phyloP scores from a whole-genome alignment of 2,113 vertebrate species.

The Lepus americanus region DNA sequence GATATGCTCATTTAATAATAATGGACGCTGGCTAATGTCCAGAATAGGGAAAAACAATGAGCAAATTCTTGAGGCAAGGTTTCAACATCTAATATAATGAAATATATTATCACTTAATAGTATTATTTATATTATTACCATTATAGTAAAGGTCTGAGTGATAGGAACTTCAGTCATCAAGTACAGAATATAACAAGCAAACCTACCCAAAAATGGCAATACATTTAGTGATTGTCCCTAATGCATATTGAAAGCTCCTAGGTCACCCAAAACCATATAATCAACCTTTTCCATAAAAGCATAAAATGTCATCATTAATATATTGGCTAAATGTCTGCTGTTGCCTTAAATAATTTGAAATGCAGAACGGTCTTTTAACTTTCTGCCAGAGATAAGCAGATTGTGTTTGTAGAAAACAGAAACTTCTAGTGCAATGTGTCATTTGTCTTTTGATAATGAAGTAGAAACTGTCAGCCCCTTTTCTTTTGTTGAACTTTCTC shows the following conservation, averaged over 20 bases:
- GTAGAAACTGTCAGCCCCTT: neutral
- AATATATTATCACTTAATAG: neutral
- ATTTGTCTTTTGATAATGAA: conserved; percentile 28
- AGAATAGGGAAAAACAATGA: neutral
- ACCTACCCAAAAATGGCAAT: neutral
- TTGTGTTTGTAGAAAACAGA: neutral
- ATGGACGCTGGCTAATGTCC: neutral
- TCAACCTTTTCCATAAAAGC: neutral
- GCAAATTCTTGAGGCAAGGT: neutral
- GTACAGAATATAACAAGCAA: neutral
- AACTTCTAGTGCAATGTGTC: neutral
- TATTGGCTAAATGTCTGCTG: neutral
- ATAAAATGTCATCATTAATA: neutral
- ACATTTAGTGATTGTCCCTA: neutral
- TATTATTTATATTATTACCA: neutral
- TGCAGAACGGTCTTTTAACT: neutral
- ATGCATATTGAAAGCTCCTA: neutral
- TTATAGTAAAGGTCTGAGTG: neutral
- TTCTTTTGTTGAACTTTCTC: conserved; percentile 39
- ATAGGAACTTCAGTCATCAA: neutral
- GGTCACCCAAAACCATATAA: neutral
- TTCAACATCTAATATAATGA: neutral
- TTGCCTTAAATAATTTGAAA: conserved; percentile 3
- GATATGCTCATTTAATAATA: neutral
- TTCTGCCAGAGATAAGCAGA: neutral